Evolutionary conservation across 2,888 invertebrate genomes (phyloP), one percentile per base, ranked within the genome.

Genomic region (Fabriciana adippe): DNA sequence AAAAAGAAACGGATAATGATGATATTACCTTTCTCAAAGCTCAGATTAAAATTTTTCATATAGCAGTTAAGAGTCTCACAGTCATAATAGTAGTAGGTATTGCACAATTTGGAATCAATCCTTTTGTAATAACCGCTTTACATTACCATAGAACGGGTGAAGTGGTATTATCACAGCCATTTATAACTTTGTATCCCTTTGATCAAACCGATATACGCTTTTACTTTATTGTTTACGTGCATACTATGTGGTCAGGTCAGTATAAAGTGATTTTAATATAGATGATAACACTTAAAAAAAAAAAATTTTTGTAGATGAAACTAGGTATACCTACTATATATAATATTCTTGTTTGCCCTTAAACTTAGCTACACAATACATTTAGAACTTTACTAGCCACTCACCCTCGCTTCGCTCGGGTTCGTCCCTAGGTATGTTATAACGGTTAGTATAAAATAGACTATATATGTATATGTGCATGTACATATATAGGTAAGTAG

Each of bases 131-230:
- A 15, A 63, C 47, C 21, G 54, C 47, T 26, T 15, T 55, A 6
- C 55, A 65, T n/a, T 87, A 85, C 70, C 74, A 69, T 6, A 68
- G 69, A 16, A 77, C 80, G 1, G 80, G 80, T 3, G 71, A 81
- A 72, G 35, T 85, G 2, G 72, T 75, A 56, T 72, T 85, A 11
- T 69, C 74, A 45, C 66, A 80, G 16, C 87, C 86, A 0, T 87
- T 81, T 70, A 8, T 78, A 6, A 16, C 81, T 16, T 77, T 76
- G 70, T 87, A 84, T 78, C 87, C 87, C 4, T 86, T 87, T 69
- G 78, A 87, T 74, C 72, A 69, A 15, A 76, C 68, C 3, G 74
- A 79, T 68, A 70, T 79, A 31, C 67, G 68, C n/a, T 64, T 75
- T 62, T 87, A 78, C 76, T 81, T 81, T 0, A 70, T 85, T 53